Evolutionary conservation across 2,888 invertebrate species (phyloP).

Genomic region (Beris chalybata): DNA sequence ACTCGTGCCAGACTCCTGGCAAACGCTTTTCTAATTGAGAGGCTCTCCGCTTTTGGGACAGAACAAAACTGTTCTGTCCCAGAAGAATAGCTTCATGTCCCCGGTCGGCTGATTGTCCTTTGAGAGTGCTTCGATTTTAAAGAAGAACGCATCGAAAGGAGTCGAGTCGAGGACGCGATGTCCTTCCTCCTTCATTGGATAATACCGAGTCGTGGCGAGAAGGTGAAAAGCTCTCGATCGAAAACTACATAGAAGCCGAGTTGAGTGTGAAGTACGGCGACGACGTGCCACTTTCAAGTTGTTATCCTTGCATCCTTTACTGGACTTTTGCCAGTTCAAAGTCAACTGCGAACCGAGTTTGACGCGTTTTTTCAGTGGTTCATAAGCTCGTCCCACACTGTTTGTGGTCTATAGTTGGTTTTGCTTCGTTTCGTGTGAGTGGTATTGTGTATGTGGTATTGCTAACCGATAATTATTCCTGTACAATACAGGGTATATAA

Average conservation of each 20-base stretch:
- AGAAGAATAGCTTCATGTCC: not conserved
- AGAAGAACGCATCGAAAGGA: too few species aligned
- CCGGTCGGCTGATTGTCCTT: not conserved
- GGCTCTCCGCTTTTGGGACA: conserved; percentile 2
- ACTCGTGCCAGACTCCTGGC: not conserved
- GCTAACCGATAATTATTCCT: not conserved
- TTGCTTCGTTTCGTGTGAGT: too few species aligned
- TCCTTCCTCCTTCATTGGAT: conserved; percentile 10
- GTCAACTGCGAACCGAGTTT: conserved; percentile 18
- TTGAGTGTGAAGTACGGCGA: too few species aligned
- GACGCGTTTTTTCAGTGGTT: conserved; percentile 3
- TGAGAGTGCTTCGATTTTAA: too few species aligned
- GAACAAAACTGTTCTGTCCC: not conserved
- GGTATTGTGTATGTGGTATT: not conserved
- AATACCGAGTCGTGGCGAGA: too few species aligned
- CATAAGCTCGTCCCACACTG: not conserved
- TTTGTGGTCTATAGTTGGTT: too few species aligned
- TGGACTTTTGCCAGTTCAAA: conserved; percentile 18
- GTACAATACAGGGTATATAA: not conserved
- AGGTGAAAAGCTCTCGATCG: too few species aligned
- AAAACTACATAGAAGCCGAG: too few species aligned
- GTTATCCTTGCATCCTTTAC: conserved; percentile 22
- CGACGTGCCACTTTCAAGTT: conserved; percentile 18
- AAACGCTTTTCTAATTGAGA: not conserved
- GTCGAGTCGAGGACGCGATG: not conserved